These are phyloP conservation scores for Rhea pennata DNA, from an alignment of 2,113 vertebrate species.

Conservation along the genomic window DNA sequence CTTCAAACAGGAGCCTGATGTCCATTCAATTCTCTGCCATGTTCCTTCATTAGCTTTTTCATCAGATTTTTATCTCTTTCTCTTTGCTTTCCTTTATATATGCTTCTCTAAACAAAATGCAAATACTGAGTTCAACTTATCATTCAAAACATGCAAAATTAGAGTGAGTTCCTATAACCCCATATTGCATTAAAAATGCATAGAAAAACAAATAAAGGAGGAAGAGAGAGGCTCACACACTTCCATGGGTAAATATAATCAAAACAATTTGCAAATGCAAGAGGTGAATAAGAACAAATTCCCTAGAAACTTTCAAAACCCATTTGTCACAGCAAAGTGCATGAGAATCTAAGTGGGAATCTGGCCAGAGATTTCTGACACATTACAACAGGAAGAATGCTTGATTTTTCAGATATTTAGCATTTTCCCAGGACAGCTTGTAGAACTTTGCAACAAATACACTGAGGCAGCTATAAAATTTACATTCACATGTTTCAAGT, in stretches of 20 bases:
- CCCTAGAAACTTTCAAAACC: slow-evolving; percentile 38
- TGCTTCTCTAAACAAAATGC: background rate
- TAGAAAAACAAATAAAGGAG: background rate
- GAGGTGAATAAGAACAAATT: slow-evolving; percentile 38
- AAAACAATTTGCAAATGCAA: slow-evolving; percentile 36
- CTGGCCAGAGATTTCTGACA: slow-evolving; percentile 51
- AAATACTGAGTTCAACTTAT: background rate
- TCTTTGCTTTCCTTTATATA: background rate
- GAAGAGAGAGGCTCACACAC: background rate
- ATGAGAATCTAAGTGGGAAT: slow-evolving; percentile 24
- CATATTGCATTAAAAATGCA: background rate
- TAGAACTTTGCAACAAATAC: slow-evolving; percentile 21
- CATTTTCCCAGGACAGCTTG: slow-evolving; percentile 34
- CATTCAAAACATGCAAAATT: background rate
- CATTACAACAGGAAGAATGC: slow-evolving; percentile 45
- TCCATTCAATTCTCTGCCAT: background rate
- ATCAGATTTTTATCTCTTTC: background rate
- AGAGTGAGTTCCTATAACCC: background rate
- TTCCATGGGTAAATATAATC: slow-evolving; percentile 29
- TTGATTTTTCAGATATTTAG: slow-evolving; percentile 54
- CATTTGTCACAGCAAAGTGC: slow-evolving; percentile 52
- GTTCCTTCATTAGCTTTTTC: background rate
- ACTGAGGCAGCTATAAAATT: slow-evolving; percentile 25
- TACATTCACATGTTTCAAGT: background rate
- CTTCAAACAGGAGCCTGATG: background rate